Base-by-base conservation (phyloP, 2,113 vertebrate genomes). In the Pipra filicauda region DNA sequence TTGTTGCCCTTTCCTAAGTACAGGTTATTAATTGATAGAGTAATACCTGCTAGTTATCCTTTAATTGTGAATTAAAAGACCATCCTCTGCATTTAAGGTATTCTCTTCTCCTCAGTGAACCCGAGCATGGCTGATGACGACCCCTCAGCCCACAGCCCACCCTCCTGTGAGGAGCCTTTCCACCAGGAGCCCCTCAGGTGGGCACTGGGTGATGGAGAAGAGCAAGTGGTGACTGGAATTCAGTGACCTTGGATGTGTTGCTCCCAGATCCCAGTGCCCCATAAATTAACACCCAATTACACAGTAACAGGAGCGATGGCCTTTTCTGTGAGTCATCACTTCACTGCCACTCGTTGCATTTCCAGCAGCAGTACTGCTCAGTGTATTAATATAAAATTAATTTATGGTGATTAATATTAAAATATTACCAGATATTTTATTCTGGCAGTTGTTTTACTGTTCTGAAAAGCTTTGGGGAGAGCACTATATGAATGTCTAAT, bases 361-460 rank as follows among this genome's bases (percentile, higher is more conserved):
- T 75, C 79, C 69, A 91, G 88, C 85, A 89, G 87, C 71, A 35
- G 39, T 64, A 52, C 83, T 66, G 54, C 57, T 94, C 54, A n/a
- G 41, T 94, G 67, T 85, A 91, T 97, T 95, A 96, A 96, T 93
- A 54, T 24, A 73, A 57, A 62, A 76, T 97, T 94, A 96, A 97
- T 96, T 97, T 95, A 85, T 93, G 61, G 58, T 97, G 73, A 96
- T 97, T 91, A 96, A 96, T 96, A 96, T 93, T 97, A 96, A 96
- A 97, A 81, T 89, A 97, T 88, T 92, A 92, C 79, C 58, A 80
- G 94, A 92, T 96, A 93, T 91, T 96, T 97, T 95, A 96, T 93
- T 93, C 92, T 61, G 86, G 51, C 51, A 84, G 85, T 90, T 94
- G 79, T 62, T 92, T 86, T 70, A 92, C 58, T 90, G 28, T 92